Percentiles rank a stretch among this genome's conserved stretches.
Evolutionary conservation across 2,888 invertebrate species (phyloP).

Genomic region (Agonopterix heracliana): DNA sequence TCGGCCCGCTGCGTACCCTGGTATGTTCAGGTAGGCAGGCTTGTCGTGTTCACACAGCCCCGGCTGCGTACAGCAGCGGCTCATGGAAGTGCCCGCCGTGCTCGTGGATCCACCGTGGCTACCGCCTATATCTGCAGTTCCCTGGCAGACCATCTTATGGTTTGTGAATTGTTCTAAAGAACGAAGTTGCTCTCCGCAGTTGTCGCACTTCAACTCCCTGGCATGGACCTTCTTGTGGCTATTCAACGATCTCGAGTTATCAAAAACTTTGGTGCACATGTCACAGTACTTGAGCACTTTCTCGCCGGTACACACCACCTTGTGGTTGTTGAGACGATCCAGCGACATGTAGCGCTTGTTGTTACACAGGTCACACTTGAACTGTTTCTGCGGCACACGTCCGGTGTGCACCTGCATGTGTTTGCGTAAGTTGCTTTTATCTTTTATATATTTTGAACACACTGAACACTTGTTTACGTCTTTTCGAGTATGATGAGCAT

Average conservation of each 20-base stretch:
- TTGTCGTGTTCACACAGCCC: constrained; percentile 73
- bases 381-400: constrained; percentile 70
- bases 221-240: constrained; percentile 75
- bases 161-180: constrained; percentile 70
- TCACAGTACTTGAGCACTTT: constrained; percentile 71
- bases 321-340: constrained; percentile 71
- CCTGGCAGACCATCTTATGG: constrained; percentile 68
- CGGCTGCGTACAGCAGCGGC: constrained; percentile 65
- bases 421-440: constrained; percentile 72
- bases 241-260: constrained; percentile 71
- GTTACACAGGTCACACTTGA: constrained; percentile 73
- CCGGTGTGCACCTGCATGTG: constrained; percentile 76
- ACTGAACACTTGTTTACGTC: constrained; percentile 74
- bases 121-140: constrained; percentile 44
- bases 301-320: constrained; percentile 71
- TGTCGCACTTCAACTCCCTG: constrained; percentile 70
- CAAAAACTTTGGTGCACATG: constrained; percentile 75
- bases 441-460: constrained; percentile 74
- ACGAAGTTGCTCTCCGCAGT: constrained; percentile 69
- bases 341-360: constrained; percentile 73
- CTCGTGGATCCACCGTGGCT: constrained; percentile 35
- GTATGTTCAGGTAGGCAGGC: constrained; percentile 70
- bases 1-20: constrained; percentile 64
- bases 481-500: constrained; percentile 68
- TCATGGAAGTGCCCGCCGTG: constrained; percentile 31